Evolutionary conservation across 2,888 invertebrate species (phyloP).

Genomic region (Erebia ligea): DNA sequence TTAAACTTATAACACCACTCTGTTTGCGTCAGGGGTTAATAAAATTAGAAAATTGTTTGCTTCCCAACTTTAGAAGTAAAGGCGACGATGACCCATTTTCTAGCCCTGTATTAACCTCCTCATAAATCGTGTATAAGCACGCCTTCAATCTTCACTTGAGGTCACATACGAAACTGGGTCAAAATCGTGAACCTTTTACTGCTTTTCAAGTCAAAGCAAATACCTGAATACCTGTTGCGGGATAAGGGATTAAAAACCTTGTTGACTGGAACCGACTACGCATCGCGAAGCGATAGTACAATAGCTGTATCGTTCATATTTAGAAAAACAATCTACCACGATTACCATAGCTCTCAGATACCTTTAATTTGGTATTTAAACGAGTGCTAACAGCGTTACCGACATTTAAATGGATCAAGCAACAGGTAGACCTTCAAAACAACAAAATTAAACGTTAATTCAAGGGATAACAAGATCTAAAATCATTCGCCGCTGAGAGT

Average conservation of each 20-base stretch:
- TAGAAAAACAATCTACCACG: slow-evolving; percentile 15
- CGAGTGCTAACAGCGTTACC: slow-evolving; percentile 33
- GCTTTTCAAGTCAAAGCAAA: neutral
- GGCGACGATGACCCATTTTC: slow-evolving; percentile 13
- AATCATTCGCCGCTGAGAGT: neutral
- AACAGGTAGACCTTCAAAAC: slow-evolving; percentile 30
- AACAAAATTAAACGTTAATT: slow-evolving; percentile 17
- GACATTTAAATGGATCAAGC: slow-evolving; percentile 33
- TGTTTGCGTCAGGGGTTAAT: neutral
- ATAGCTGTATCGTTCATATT: neutral
- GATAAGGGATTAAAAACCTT: neutral
- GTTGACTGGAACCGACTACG: neutral
- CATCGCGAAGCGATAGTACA: neutral
- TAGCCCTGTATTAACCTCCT: neutral
- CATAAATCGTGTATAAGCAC: slow-evolving; percentile 27
- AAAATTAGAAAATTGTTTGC: neutral
- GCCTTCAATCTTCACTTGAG: slow-evolving; percentile 33
- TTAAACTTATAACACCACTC: neutral
- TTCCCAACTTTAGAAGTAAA: slow-evolving; percentile 3
- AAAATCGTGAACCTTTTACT: slow-evolving; percentile 29
- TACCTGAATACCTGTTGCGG: slow-evolving; percentile 9
- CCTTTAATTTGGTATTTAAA: slow-evolving; percentile 35
- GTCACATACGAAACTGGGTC: slow-evolving; percentile 35
- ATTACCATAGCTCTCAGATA: slow-evolving; percentile 26
- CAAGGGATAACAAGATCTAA: neutral